A percentile compares a stretch with the other conserved stretches of the same genome.
Evolutionary conservation across 2,113 vertebrate genomes (phyloP).

Genomic region (Callopanchax toddi): DNA sequence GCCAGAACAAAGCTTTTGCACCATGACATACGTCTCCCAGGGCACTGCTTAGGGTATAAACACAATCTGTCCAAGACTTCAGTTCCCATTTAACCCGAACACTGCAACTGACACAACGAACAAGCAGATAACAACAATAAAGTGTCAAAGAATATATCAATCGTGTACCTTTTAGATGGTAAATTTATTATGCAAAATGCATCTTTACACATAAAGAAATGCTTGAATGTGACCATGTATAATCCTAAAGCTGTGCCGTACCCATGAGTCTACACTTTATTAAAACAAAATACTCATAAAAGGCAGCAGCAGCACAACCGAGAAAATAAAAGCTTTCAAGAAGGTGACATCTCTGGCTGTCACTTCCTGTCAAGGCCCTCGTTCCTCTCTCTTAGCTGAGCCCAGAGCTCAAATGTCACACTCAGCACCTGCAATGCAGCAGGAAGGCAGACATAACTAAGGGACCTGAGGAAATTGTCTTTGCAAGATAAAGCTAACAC

Average conservation of each 20-base stretch:
- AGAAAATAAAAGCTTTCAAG: constrained; percentile 26
- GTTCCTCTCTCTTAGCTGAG: constrained; percentile 47
- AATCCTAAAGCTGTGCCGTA: background rate
- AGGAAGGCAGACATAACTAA: constrained; percentile 51
- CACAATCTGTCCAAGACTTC: constrained; percentile 63
- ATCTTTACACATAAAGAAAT: background rate
- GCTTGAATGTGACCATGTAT: background rate
- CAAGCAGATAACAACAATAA: constrained; percentile 17
- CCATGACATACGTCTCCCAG: constrained; percentile 64
- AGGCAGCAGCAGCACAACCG: background rate
- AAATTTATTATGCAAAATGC: background rate
- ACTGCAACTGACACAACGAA: constrained; percentile 43
- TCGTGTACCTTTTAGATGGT: background rate
- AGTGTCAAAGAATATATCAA: background rate
- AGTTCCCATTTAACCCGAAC: constrained; percentile 40
- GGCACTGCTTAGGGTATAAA: constrained; percentile 64
- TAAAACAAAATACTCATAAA: background rate
- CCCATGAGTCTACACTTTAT: background rate
- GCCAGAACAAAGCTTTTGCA: constrained; percentile 63
- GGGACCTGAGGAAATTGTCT: constrained; percentile 44
- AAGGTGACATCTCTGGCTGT: constrained; percentile 45
- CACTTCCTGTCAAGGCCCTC: constrained; percentile 51
- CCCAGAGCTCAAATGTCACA: constrained; percentile 63
- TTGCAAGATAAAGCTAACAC: constrained; percentile 34
- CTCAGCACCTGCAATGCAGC: constrained; percentile 79